Conservation (phyloP, 2,888 invertebrate genomes). For the Eristalis tenax region DNA sequence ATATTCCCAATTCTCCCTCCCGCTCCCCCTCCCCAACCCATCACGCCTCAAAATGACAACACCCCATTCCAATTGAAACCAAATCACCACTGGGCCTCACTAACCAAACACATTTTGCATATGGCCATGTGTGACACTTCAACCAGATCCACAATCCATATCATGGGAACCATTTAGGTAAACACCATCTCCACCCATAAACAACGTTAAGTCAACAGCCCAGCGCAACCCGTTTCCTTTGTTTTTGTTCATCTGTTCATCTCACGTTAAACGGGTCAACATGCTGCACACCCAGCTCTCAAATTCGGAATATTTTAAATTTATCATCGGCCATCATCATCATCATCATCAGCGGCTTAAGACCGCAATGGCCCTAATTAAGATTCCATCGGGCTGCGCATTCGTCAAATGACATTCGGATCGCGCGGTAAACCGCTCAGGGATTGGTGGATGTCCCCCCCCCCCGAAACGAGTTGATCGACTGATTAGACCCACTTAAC, state of each 20-base stretch:
- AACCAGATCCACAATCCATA: neutral
- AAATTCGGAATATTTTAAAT: slow-evolving; percentile 39
- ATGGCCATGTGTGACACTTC: neutral
- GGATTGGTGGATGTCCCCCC: neutral
- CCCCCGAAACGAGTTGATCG: slow-evolving; percentile 30
- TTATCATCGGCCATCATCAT: slow-evolving; percentile 45
- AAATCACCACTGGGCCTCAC: neutral
- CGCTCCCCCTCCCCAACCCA: no score
- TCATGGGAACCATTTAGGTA: neutral
- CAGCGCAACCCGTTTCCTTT: neutral
- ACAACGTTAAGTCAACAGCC: neutral
- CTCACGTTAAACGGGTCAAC: neutral
- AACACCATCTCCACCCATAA: neutral
- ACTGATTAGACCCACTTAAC: slow-evolving; percentile 62
- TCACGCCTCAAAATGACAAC: no score
- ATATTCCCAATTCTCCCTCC: no score
- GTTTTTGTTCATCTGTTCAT: neutral
- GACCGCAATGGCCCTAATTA: slow-evolving; percentile 57
- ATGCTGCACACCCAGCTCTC: neutral
- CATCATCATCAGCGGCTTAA: slow-evolving; percentile 32
- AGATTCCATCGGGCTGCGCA: slow-evolving; percentile 47
- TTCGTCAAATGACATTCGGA: neutral
- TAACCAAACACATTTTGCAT: neutral
- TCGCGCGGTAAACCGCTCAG: neutral
- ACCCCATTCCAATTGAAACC: neutral